Evolutionary conservation across 1,140 invertebrate genomes (phyloP).

Genomic region (Drosophila bifasciata): DNA sequence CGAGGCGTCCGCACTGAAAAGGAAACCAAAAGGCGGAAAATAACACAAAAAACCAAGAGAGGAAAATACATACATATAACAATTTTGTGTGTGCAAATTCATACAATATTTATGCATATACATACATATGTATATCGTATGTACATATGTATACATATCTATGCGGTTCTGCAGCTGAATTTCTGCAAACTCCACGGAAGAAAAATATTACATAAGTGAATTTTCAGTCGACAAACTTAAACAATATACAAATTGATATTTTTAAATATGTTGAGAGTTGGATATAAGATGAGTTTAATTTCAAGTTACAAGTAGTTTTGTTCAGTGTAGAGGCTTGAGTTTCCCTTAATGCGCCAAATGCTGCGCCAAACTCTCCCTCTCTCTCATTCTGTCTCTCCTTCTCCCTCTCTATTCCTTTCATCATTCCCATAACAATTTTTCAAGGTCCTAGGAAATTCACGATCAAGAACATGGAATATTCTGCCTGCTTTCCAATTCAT

Average conservation of each 20-base stretch:
- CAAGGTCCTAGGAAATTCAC: constrained; percentile 83
- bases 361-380: constrained; percentile 46
- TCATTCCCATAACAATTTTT: constrained; percentile 55
- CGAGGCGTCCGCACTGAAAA: constrained; percentile 45
- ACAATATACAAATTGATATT: too few species aligned
- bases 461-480: constrained; percentile 84
- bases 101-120: constrained; percentile 4
- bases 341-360: constrained; percentile 79
- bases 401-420: constrained; percentile 14
- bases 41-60: constrained; percentile 33
- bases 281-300: too few species aligned
- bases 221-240: too few species aligned
- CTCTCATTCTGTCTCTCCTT: background rate
- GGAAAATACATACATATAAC: constrained; percentile 57
- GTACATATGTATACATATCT: constrained; percentile 1
- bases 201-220: too few species aligned
- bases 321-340: constrained; percentile 4
- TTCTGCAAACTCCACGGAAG: background rate
- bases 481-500: constrained; percentile 7
- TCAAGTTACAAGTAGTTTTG: too few species aligned
- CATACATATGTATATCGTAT: background rate
- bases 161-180: constrained; percentile 3
- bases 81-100: constrained; percentile 41
- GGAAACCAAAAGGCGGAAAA: constrained; percentile 69
- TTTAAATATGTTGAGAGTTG: too few species aligned